Percentiles rank a stretch among this genome's conserved stretches.
phyloP scores from a whole-genome alignment of 1,140 invertebrate species.

The Ylistrum balloti region DNA sequence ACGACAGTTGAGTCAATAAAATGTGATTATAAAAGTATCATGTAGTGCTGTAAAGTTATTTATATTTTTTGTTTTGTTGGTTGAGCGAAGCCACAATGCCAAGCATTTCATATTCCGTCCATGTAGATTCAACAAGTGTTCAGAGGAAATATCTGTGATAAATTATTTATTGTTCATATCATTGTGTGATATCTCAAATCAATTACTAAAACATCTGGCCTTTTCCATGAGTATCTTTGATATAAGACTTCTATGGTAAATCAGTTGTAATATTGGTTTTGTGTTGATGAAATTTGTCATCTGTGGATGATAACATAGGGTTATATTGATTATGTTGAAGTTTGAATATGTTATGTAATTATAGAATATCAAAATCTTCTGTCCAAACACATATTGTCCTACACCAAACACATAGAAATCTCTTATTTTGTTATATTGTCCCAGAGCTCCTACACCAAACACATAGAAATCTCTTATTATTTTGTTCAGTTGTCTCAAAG shows the following conservation, averaged over 20 bases:
- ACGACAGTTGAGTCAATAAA: neutral
- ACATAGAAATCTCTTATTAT: neutral
- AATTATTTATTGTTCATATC: constrained; percentile 14
- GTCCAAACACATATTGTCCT: neutral
- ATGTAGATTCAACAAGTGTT: neutral
- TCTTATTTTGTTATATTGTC: neutral
- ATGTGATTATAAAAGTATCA: neutral
- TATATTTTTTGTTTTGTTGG: neutral
- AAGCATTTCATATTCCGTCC: neutral
- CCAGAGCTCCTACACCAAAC: no score
- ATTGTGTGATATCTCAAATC: constrained; percentile 40
- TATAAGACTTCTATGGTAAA: neutral
- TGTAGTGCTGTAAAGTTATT: neutral
- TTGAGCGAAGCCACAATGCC: neutral
- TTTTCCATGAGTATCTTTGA: neutral
- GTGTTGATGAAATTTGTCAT: neutral
- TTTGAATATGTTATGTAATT: neutral
- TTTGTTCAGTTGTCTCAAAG: neutral
- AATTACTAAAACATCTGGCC: neutral
- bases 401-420: neutral
- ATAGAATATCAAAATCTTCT: neutral
- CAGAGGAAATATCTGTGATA: neutral
- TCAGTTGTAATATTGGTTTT: neutral
- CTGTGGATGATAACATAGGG: neutral
- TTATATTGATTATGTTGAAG: neutral